Base-by-base conservation (phyloP, 2,797 vertebrate genomes). In the Bryconaethiops microstoma region DNA sequence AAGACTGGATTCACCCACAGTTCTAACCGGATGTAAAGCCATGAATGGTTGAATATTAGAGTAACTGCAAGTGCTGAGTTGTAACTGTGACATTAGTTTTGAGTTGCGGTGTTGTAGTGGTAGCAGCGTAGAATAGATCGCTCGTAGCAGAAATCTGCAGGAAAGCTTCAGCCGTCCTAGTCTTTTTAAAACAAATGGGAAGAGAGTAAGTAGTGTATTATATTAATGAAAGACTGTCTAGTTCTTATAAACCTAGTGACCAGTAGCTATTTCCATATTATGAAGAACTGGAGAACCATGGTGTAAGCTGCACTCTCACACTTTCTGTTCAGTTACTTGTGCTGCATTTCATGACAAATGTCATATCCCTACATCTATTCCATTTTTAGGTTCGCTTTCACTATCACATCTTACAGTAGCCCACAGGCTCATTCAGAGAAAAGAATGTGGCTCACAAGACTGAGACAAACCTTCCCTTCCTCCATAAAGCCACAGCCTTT, bases 401-500 rank as follows among this genome's bases (percentile, higher is more conserved):
- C 17, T 1, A 25, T 60, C 45, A 25, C 17, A 52, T 35, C 71
- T 14, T 45, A 9, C 40, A 63, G 50, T 16, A 57, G 12, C 59
- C 74, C 40, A 42, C 57, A 60, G 52, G n/a, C 70, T 64, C 14
- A 1, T 42, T 74, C 69, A 29, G 21, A 69, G 13, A 35, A 17
- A 14, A 71, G 25, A 45, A 13, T n/a, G 52, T 7, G 39, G 40
- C 42, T 81, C 71, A 40, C 52, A 13, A 77, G 42, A 93, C 93
- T 94, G 92, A 94, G 93, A 94, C 93, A 93, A 94, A 89, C 92
- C 92, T 93, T 95, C 69, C 59, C 82, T 88, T 87, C 87, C 84
- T 88, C 81, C 85, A 29, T 85, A 88, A 64, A 90, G 79, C 85
- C 86, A 88, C 88, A 83, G 86, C 85, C 86, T 78, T 87, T 85